Conservation (phyloP, 2,888 invertebrate genomes). For the Nymphalis polychloros region DNA sequence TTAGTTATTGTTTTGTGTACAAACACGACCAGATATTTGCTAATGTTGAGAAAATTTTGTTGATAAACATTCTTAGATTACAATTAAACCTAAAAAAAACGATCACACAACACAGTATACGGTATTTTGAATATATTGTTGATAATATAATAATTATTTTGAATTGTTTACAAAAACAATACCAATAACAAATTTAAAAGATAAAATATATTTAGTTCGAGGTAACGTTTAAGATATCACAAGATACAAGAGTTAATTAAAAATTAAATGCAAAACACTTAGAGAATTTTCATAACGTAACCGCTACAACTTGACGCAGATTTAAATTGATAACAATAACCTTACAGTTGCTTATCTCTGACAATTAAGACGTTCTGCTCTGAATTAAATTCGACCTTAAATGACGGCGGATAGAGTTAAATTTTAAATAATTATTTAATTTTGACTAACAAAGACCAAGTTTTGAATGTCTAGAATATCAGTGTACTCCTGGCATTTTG, state of each 20-base stretch:
- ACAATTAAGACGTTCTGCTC: constrained; percentile 36
- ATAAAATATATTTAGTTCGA: background rate
- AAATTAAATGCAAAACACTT: constrained; percentile 1
- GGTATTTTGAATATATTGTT: too few species aligned
- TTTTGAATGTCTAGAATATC: constrained; percentile 52
- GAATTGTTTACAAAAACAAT: too few species aligned
- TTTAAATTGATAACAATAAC: constrained; percentile 39
- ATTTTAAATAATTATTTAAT: constrained; percentile 42
- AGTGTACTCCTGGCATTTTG: constrained; percentile 57
- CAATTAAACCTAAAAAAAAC: too few species aligned
- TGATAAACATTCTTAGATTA: too few species aligned
- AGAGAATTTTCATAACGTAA: constrained; percentile 27
- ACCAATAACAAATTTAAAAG: background rate
- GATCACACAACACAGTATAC: too few species aligned
- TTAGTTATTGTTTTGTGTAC: background rate
- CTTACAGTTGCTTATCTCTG: constrained; percentile 33
- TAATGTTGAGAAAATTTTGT: too few species aligned
- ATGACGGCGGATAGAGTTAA: constrained; percentile 46
- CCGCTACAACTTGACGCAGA: constrained; percentile 41
- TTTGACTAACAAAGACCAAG: constrained; percentile 40
- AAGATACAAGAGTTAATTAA: background rate
- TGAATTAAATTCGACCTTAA: constrained; percentile 21
- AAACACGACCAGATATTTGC: too few species aligned
- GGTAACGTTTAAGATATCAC: background rate
- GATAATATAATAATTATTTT: too few species aligned